Conservation (phyloP, 2,113 vertebrate genomes). For the Entomyzon cyanotis region DNA sequence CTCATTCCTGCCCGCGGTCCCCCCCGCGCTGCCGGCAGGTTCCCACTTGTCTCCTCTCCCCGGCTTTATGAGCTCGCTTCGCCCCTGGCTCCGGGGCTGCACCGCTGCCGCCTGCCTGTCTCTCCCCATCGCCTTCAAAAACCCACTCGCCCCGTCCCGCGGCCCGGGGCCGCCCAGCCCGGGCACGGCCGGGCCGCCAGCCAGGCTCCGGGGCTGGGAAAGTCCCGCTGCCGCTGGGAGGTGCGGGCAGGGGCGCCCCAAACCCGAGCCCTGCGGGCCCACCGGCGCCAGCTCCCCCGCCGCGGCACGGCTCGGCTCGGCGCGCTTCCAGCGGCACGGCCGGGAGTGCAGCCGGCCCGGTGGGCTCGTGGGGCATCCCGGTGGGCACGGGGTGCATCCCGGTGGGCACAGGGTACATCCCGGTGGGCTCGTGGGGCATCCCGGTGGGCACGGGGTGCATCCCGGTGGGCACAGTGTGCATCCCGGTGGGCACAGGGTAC, state of each 20-base stretch:
- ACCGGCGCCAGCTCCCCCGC: too few species aligned
- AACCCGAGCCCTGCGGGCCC: too few species aligned
- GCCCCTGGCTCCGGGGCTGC: conserved; percentile 53
- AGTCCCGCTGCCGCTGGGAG: too few species aligned
- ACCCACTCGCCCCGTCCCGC: neutral
- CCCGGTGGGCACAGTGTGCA: neutral
- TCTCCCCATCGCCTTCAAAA: conserved; percentile 59
- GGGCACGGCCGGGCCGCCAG: too few species aligned
- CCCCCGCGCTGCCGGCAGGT: conserved; percentile 38
- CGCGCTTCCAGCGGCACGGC: neutral
- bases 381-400: too few species aligned
- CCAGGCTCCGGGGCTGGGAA: too few species aligned
- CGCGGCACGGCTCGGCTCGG: too few species aligned
- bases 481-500: neutral
- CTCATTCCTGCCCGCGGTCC: conserved; percentile 28
- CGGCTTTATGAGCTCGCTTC: conserved; percentile 40
- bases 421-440: neutral
- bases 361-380: too few species aligned
- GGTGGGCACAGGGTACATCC: too few species aligned
- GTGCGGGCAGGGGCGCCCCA: too few species aligned
- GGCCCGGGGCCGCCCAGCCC: too few species aligned
- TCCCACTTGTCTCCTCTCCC: conserved; percentile 42
- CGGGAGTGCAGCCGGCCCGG: neutral
- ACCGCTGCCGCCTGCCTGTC: conserved; percentile 62
- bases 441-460: too few species aligned